Percentiles rank a stretch among this genome's conserved stretches.
These are phyloP conservation scores for Phrynocephalus guinanensis DNA, from an alignment of 2,797 vertebrate genomes.

Conservation along the genomic window DNA sequence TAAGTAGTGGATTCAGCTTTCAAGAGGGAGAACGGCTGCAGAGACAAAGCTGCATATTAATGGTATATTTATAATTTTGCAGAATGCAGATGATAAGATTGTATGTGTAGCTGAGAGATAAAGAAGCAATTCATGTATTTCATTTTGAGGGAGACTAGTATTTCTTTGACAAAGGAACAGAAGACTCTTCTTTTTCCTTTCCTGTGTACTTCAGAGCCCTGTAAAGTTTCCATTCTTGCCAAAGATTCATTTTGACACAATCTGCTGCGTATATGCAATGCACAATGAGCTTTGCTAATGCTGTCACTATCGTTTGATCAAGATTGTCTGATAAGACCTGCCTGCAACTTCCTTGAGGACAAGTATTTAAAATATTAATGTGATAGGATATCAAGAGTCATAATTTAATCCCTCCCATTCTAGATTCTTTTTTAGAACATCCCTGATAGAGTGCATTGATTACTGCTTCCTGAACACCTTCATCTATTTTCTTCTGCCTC, in stretches of 20 bases:
- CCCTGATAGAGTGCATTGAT: conserved; percentile 57
- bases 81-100: conserved; percentile 71
- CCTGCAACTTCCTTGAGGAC: conserved; percentile 30
- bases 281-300: conserved; percentile 66
- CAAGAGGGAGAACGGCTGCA: conserved; percentile 58
- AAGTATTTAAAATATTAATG: conserved; percentile 52
- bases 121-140: conserved; percentile 53
- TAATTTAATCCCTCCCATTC: conserved; percentile 64
- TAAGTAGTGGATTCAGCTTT: conserved; percentile 71
- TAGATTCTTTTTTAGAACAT: conserved; percentile 51
- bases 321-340: conserved; percentile 58
- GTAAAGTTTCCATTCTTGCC: conserved; percentile 49
- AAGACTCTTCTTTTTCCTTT: conserved; percentile 45
- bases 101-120: conserved; percentile 47
- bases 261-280: conserved; percentile 58
- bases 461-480: conserved; percentile 42
- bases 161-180: conserved; percentile 53
- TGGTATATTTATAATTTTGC: conserved; percentile 71
- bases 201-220: conserved; percentile 45
- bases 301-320: conserved; percentile 70
- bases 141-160: conserved; percentile 40
- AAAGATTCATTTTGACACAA: conserved; percentile 50
- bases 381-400: conserved; percentile 50
- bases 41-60: conserved; percentile 73
- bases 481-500: conserved; percentile 55